phyloP scores from a whole-genome alignment of 2,888 invertebrate species.

The Cantharis rufa region DNA sequence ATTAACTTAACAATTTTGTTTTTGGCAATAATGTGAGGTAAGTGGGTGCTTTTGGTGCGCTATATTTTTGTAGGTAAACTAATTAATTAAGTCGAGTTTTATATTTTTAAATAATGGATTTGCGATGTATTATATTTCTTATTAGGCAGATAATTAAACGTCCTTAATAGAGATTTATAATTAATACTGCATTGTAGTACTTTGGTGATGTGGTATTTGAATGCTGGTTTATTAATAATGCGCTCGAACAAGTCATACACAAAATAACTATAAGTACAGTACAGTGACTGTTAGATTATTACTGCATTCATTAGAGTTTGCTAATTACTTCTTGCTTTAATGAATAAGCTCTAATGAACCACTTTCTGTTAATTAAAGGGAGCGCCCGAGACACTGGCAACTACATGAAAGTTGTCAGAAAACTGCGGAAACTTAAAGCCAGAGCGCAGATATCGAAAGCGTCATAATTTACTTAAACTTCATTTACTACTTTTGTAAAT shows the following conservation, averaged over 20 bases:
- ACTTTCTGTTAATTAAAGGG: constrained; percentile 89
- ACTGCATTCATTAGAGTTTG: constrained; percentile 84
- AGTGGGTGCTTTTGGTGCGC: neutral
- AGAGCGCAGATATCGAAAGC: constrained; percentile 28
- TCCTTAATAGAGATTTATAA: constrained; percentile 18
- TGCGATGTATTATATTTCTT: neutral
- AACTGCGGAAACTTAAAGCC: constrained; percentile 43
- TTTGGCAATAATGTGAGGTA: neutral
- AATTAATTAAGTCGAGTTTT: neutral
- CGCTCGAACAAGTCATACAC: constrained; percentile 36
- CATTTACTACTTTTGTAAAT: neutral
- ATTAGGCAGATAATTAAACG: neutral
- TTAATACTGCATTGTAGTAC: constrained; percentile 24
- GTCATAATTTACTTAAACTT: constrained; percentile 25
- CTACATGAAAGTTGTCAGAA: constrained; percentile 50
- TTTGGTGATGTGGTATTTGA: constrained; percentile 17
- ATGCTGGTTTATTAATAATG: constrained; percentile 35
- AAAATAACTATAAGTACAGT: constrained; percentile 47
- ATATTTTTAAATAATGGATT: neutral
- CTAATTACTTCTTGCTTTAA: constrained; percentile 89
- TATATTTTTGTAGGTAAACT: neutral
- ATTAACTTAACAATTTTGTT: constrained; percentile 21
- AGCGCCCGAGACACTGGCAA: constrained; percentile 53
- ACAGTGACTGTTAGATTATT: constrained; percentile 68
- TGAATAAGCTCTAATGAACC: constrained; percentile 90